These are phyloP conservation scores for Odontothrips loti DNA, from an alignment of 2,888 invertebrate species.

Conservation along the genomic window DNA sequence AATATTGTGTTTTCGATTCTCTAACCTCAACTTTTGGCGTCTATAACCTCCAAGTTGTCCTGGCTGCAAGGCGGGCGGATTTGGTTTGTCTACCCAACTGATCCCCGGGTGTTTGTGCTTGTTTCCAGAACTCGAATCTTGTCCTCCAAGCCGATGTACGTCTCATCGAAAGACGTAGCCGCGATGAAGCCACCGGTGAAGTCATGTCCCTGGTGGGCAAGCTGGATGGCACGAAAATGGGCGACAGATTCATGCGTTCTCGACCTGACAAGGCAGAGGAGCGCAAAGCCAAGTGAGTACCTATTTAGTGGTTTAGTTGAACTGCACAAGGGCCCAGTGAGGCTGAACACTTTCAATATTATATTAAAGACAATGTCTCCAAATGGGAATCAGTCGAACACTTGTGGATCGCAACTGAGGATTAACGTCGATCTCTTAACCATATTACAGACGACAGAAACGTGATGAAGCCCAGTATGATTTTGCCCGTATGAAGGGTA, in stretches of 20 bases:
- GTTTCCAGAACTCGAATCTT: constrained; percentile 91
- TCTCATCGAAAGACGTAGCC: constrained; percentile 88
- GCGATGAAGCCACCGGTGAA: constrained; percentile 99
- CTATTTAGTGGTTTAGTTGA: neutral
- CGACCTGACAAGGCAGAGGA: constrained; percentile 93
- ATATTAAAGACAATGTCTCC: no score
- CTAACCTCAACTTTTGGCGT: neutral
- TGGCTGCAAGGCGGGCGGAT: no score
- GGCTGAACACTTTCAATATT: no score
- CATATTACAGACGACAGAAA: constrained; percentile 65
- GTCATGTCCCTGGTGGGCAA: constrained; percentile 93
- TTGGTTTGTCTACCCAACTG: no score
- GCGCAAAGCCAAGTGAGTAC: constrained; percentile 78
- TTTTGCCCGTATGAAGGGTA: constrained; percentile 83
- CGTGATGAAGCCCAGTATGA: constrained; percentile 91
- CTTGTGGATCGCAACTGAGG: no score
- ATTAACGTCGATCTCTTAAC: neutral
- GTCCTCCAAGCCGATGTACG: constrained; percentile 98
- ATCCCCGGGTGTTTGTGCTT: neutral
- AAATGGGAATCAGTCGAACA: no score
- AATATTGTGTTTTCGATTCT: neutral
- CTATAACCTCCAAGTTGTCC: neutral
- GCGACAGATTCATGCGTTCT: constrained; percentile 87
- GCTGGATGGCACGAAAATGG: constrained; percentile 88
- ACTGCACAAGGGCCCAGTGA: neutral